Evolutionary conservation across 30 jellyfish, hydroid and myxozoan genomes (phyloP), one percentile per base, ranked within the genome.

Genomic region (Aurelia sp.): DNA sequence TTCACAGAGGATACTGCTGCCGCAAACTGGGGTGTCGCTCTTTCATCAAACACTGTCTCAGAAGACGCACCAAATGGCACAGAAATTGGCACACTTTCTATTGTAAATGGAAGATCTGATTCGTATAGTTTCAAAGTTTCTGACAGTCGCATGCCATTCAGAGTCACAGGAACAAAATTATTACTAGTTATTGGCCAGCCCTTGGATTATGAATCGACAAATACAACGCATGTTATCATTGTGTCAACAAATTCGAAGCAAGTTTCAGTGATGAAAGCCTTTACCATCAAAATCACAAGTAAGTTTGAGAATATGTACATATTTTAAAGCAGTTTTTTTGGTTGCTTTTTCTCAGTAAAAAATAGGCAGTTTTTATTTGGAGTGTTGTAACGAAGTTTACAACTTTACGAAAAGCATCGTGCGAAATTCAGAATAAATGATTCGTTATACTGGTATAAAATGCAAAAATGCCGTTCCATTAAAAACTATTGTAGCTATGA

Each of bases 11-110:
- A 62, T 48, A 8, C 83, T 0, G 66, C 35, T 22, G 51, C 16
- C 5, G 83, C 90, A 12, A 58, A 10, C 18, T 81, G 82, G 90
- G 84, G 67, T 74, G 37, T 81, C 59, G 19, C 75, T 17, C 83
- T 81, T 15, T 66, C 92, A 5, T 71, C 92, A 19, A 59, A 73
- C 58, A 83, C 52, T 20, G 86, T 83, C 19, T 41, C 86, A 15
- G 92, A 83, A 37, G 78, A 83, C 59, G 86, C 92, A 21, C 40
- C 71, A 5, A 83, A 71, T 71, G 92, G 92, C 11, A 83, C 92
- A 6, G 76, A 30, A 21, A 40, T 81, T 69, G 91, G 91, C 22
- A 35, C 70, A 51, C 66, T 81, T 13, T 0, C 66, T 16, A 57
- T 83, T 21, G 2, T 83, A 1, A 58, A 59, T 60, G 80, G 73